Conservation (phyloP, 2,113 vertebrate genomes). For the Hypomesus transpacificus region DNA sequence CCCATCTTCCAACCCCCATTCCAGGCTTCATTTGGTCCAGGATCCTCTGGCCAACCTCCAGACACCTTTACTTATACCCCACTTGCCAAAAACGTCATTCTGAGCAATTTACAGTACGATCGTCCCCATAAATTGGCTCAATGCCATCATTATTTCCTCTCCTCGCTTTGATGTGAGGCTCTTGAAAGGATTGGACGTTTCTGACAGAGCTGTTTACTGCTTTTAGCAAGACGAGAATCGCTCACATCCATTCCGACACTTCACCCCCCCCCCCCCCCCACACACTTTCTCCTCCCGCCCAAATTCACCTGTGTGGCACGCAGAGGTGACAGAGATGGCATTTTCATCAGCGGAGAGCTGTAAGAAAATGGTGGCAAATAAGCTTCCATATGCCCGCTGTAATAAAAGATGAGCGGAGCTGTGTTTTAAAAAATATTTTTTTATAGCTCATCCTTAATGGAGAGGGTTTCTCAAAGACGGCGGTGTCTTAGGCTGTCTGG, state of each 20-base stretch:
- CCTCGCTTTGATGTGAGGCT: slow-evolving; percentile 17
- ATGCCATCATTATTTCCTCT: slow-evolving; percentile 25
- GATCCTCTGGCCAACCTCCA: slow-evolving; percentile 17
- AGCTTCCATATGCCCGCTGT: slow-evolving; percentile 1
- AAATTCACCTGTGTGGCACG: slow-evolving; percentile 29
- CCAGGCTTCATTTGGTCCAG: slow-evolving; percentile 2
- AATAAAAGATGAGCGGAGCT: slow-evolving; percentile 10
- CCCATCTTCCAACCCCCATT: too few relatives aligned
- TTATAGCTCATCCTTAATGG: slow-evolving; percentile 4
- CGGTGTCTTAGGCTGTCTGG: neutral
- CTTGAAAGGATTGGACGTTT: slow-evolving; percentile 19
- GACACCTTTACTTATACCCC: slow-evolving; percentile 26
- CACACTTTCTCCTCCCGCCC: slow-evolving; percentile 20
- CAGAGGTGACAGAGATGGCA: slow-evolving; percentile 11
- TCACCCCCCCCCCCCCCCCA: too few relatives aligned
- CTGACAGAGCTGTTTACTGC: slow-evolving; percentile 8
- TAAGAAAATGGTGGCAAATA: slow-evolving; percentile 7
- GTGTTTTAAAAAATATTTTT: neutral
- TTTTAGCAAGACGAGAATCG: neutral
- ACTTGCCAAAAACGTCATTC: slow-evolving; percentile 25
- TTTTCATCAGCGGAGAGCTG: slow-evolving; percentile 3
- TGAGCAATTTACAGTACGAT: slow-evolving; percentile 25
- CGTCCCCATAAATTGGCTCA: slow-evolving; percentile 23
- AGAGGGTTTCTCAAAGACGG: neutral
- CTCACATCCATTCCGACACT: neutral